Evolutionary conservation across 23 tunicate species (phyloP).

Genomic region (Corella eumyota): DNA sequence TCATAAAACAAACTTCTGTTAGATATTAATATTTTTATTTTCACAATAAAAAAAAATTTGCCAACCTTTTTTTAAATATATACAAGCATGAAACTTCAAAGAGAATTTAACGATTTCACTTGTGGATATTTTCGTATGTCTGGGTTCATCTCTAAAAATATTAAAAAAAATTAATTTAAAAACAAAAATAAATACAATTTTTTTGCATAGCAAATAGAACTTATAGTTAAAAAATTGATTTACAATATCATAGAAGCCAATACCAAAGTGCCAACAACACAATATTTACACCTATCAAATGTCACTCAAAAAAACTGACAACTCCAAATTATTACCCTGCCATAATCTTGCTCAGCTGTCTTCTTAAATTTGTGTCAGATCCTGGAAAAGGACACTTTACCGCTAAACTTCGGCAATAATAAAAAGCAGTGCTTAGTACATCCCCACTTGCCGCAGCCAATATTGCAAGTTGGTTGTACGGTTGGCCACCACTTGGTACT

Average conservation of each 20-base stretch:
- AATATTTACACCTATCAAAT: too few species aligned
- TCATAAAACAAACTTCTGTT: too few species aligned
- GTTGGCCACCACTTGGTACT: constrained; percentile 96
- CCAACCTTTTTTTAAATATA: constrained; percentile 70
- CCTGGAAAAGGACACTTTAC: constrained; percentile 96
- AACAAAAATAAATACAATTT: not conserved
- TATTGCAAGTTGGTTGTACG: constrained; percentile 95
- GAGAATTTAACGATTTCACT: constrained; percentile 78
- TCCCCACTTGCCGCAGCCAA: constrained; percentile 79
- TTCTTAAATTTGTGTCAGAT: constrained; percentile 62
- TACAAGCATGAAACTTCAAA: constrained; percentile 88
- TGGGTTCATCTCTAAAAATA: constrained; percentile 64
- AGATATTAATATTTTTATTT: too few species aligned
- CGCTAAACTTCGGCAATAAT: constrained; percentile 85
- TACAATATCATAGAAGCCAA: too few species aligned
- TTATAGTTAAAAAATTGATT: too few species aligned
- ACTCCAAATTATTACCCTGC: too few species aligned
- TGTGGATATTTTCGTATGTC: constrained; percentile 73
- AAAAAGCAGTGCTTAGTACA: constrained; percentile 84
- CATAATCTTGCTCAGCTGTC: constrained; percentile 68
- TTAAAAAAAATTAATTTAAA: not conserved
- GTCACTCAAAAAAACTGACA: too few species aligned
- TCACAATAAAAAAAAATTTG: too few species aligned
- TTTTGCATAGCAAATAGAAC: too few species aligned
- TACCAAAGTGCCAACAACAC: too few species aligned